Percentiles rank a stretch among this genome's conserved stretches.
Evolutionary conservation across 2,113 vertebrate species (phyloP).

Genomic region (Enhydra lutris): DNA sequence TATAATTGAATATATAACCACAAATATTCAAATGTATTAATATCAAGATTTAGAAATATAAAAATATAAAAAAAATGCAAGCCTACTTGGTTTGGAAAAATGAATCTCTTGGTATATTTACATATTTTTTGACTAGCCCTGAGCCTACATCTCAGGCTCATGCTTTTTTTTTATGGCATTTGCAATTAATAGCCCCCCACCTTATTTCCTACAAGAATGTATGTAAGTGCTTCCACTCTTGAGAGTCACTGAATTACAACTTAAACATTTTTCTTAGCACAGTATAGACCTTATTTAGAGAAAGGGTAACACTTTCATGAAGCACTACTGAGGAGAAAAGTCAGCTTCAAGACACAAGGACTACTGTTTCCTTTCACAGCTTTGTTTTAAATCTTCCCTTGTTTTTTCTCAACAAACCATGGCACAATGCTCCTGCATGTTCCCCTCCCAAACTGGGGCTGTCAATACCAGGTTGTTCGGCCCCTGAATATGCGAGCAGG

Average conservation of each 20-base stretch:
- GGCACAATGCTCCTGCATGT: constrained; percentile 83
- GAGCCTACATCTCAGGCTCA: background rate
- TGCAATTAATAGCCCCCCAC: rapidly evolving
- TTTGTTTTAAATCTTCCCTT: constrained; percentile 91
- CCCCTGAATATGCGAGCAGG: constrained; percentile 85
- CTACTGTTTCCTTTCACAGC: constrained; percentile 90
- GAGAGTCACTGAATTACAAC: background rate
- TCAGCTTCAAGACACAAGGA: constrained; percentile 88
- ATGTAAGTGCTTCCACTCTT: background rate
- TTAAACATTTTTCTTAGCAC: constrained; percentile 24
- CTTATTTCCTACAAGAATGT: background rate
- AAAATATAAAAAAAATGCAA: background rate
- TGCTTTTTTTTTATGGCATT: rapidly evolving
- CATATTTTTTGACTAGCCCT: rapidly evolving
- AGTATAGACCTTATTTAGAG: background rate
- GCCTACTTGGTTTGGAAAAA: background rate
- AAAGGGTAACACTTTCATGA: constrained; percentile 8
- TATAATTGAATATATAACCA: background rate
- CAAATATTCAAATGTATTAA: background rate
- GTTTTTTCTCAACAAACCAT: constrained; percentile 89
- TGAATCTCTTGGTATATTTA: background rate
- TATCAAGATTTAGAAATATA: background rate
- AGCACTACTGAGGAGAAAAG: constrained; percentile 70
- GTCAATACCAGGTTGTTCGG: constrained; percentile 86
- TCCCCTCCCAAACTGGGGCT: constrained; percentile 84